phyloP scores from a whole-genome alignment of 2,797 vertebrate genomes.

The Bufotes viridis region DNA sequence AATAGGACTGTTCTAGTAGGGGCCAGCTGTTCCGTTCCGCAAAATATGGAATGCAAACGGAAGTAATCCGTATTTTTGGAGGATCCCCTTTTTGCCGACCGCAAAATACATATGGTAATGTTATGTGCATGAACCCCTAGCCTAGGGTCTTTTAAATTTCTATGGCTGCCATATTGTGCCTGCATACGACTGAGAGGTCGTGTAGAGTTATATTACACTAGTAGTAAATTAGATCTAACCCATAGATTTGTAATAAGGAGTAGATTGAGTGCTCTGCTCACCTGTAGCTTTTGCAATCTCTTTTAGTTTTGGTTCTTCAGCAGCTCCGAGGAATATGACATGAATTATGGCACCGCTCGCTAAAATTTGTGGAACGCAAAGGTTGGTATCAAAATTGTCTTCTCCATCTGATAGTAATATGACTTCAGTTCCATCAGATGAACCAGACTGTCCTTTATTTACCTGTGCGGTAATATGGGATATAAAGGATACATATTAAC shows the following conservation, averaged over 20 bases:
- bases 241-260: background rate
- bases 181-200: background rate
- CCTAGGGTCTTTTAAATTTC: background rate
- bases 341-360: conserved; percentile 73
- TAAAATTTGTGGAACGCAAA: conserved; percentile 65
- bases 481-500: background rate
- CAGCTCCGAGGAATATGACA: conserved; percentile 73
- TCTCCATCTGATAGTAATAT: conserved; percentile 76
- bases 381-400: conserved; percentile 11
- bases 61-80: too few relatives aligned
- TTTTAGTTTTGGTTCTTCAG: conserved; percentile 63
- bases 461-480: background rate
- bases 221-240: background rate
- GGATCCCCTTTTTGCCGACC: too few relatives aligned
- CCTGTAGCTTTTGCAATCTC: conserved; percentile 66
- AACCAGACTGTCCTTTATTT: conserved; percentile 54
- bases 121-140: too few relatives aligned
- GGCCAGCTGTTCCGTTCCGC: too few relatives aligned
- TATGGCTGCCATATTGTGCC: background rate
- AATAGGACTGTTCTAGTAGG: too few relatives aligned
- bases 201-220: background rate
- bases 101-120: too few relatives aligned
- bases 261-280: background rate
- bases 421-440: conserved; percentile 73
- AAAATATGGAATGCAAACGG: too few relatives aligned